A percentile compares a stretch with the other conserved stretches of the same genome.
These are phyloP conservation scores for Notodonta dromedarius DNA, from an alignment of 2,888 invertebrate genomes.

Conservation along the genomic window DNA sequence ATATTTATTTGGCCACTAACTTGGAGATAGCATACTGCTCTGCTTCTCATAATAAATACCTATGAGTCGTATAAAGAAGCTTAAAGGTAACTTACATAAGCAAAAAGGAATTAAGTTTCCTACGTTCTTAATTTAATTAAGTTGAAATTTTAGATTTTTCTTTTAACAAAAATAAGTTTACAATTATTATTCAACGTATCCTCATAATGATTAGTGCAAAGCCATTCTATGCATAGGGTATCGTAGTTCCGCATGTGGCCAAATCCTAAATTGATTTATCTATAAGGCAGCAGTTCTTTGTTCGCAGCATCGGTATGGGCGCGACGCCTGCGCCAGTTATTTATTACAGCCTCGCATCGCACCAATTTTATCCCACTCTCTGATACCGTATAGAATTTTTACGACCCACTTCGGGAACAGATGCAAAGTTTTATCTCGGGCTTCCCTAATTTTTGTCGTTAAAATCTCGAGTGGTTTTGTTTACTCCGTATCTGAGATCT, in stretches of 20 bases:
- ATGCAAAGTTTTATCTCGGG: slow-evolving; percentile 48
- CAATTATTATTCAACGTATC: background rate
- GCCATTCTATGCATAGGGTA: background rate
- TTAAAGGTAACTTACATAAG: too few species aligned
- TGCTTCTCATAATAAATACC: too few species aligned
- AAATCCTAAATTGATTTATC: slow-evolving; percentile 29
- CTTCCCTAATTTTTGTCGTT: slow-evolving; percentile 45
- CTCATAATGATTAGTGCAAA: background rate
- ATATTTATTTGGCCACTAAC: background rate
- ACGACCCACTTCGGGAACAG: slow-evolving; percentile 50
- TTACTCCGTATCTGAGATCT: slow-evolving; percentile 30
- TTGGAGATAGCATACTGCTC: background rate
- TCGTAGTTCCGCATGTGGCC: slow-evolving; percentile 12
- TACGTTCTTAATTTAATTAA: too few species aligned
- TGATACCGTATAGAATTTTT: slow-evolving; percentile 47
- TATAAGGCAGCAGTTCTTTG: slow-evolving; percentile 28
- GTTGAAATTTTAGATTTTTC: too few species aligned
- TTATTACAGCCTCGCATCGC: slow-evolving; percentile 42
- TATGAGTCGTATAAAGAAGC: too few species aligned
- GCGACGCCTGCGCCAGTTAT: slow-evolving; percentile 39
- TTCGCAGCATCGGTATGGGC: slow-evolving; percentile 26
- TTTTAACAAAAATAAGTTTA: too few species aligned
- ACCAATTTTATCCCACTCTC: slow-evolving; percentile 40
- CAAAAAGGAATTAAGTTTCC: too few species aligned
- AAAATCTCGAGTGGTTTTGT: slow-evolving; percentile 34